A percentile compares a stretch with the other conserved stretches of the same genome.
These are phyloP conservation scores for Carassius auratus DNA, from an alignment of 2,113 vertebrate genomes.

Conservation along the genomic window DNA sequence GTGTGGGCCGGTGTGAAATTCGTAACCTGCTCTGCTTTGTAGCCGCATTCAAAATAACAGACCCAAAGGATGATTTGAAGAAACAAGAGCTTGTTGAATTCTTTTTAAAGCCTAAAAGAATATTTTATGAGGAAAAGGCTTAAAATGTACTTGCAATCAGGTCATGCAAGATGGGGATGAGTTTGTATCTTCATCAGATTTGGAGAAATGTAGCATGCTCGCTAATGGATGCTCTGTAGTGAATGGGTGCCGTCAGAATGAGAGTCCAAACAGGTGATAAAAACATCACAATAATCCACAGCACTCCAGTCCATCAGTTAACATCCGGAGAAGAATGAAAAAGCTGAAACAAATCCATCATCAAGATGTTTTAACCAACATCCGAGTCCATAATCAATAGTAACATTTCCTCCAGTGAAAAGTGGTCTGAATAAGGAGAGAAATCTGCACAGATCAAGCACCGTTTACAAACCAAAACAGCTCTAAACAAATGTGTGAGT, in stretches of 20 bases:
- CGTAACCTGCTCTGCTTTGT: neutral
- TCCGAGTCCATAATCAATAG: too few relatives aligned
- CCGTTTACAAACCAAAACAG: too few relatives aligned
- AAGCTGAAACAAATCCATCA: neutral
- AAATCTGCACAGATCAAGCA: too few relatives aligned
- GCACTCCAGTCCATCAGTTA: neutral
- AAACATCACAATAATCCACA: neutral
- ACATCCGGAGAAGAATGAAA: neutral
- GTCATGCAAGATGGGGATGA: neutral
- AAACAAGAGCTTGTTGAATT: neutral
- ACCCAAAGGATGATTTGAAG: slow-evolving; percentile 7
- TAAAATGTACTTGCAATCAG: too few relatives aligned
- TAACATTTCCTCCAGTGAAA: too few relatives aligned
- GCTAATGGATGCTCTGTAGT: neutral
- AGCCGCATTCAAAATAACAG: neutral
- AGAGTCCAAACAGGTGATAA: neutral
- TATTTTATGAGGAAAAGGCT: neutral
- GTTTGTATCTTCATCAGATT: neutral
- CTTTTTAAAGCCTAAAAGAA: neutral
- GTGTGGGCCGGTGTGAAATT: slow-evolving; percentile 24
- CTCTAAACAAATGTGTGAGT: too few relatives aligned
- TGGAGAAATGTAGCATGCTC: too few relatives aligned
- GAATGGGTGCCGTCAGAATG: neutral
- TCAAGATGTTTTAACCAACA: too few relatives aligned
- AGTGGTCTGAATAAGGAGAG: too few relatives aligned